These are phyloP conservation scores for Colistium nudipinnis DNA, from an alignment of 2,113 vertebrate genomes.

Conservation along the genomic window DNA sequence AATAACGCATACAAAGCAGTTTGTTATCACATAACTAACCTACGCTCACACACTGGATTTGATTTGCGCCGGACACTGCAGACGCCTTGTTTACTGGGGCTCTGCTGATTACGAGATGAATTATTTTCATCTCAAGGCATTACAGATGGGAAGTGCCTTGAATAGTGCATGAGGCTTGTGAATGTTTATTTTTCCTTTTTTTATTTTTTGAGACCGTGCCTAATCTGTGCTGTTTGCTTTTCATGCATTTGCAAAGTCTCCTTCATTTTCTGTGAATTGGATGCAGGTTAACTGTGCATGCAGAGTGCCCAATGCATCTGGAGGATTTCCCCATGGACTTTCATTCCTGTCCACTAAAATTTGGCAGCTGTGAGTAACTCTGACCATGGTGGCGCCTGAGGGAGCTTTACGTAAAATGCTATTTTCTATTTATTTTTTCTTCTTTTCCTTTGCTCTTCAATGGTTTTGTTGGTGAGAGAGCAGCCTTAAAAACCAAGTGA, in stretches of 20 bases:
- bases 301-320: slow-evolving; percentile 99
- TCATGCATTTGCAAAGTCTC: slow-evolving; percentile 63
- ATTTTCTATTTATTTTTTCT: slow-evolving; percentile 21
- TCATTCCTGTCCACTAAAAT: slow-evolving; percentile 97
- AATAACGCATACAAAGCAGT: background rate
- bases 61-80: slow-evolving; percentile 33
- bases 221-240: slow-evolving; percentile 61
- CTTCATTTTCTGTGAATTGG: slow-evolving; percentile 71
- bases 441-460: slow-evolving; percentile 15
- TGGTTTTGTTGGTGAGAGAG: slow-evolving; percentile 37
- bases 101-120: slow-evolving; percentile 34
- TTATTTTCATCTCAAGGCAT: slow-evolving; percentile 49
- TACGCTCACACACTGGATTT: slow-evolving; percentile 2
- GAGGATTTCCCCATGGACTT: slow-evolving; percentile 99
- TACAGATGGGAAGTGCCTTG: slow-evolving; percentile 48
- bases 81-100: slow-evolving; percentile 46
- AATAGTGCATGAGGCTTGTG: slow-evolving; percentile 58
- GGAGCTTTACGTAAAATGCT: slow-evolving; percentile 52
- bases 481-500: slow-evolving; percentile 36
- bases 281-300: slow-evolving; percentile 96
- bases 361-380: slow-evolving; percentile 98
- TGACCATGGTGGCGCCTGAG: slow-evolving; percentile 44
- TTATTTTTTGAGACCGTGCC: slow-evolving; percentile 18
- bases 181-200: background rate
- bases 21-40: slow-evolving; percentile 26